Base-by-base conservation (phyloP, 2,797 vertebrate genomes). In the Nasua narica region DNA sequence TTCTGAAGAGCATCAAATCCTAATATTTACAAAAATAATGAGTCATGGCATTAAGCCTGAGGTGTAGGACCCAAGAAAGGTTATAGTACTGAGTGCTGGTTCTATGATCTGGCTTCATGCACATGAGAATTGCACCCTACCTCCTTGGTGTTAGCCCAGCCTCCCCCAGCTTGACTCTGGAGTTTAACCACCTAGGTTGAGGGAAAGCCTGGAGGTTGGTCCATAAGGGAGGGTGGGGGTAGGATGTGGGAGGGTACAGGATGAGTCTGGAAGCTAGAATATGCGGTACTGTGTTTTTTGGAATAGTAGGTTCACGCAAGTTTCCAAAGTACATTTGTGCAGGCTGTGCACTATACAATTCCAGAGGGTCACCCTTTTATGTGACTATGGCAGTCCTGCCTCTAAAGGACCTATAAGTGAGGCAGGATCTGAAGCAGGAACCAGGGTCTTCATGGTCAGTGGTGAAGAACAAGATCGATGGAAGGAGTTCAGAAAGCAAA, bases 1-100 rank as follows among this genome's bases (percentile, higher is more conserved):
- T 89, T 93, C 89, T 48, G 23, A 95, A 94, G 89, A 95, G 60
- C 21, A 78, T 32, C 25, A 91, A 88, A 96, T 37, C 67, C 85
- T 58, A 65, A 15, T 94, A 65, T 74, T 94, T 87, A 91, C 54
- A 77, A 67, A 90, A 81, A 21, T 16, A 27, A 1, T 72, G 72
- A 90, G 43, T 76, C 43, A 23, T 58, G 46, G 69, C 23, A 58
- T 95, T 83, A 89, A 94, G 58, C 77, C 79, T 72, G 69, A 95
- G 16, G 14, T 54, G 11, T n/a, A 32, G 23, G 56, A 18, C 35
- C 40, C 35, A 16, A 58, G 11, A 67, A 60, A 67, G 14, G 19
- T 78, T 35, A 43, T 2, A 46, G 18, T 21, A 35, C 12, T 4
- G 11, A 78, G 16, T 11, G 6, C 27, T n/a, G 21, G 14, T 52